These are phyloP conservation scores for Delphinapterus leucas DNA, from an alignment of 2,113 vertebrate genomes.

Conservation along the genomic window DNA sequence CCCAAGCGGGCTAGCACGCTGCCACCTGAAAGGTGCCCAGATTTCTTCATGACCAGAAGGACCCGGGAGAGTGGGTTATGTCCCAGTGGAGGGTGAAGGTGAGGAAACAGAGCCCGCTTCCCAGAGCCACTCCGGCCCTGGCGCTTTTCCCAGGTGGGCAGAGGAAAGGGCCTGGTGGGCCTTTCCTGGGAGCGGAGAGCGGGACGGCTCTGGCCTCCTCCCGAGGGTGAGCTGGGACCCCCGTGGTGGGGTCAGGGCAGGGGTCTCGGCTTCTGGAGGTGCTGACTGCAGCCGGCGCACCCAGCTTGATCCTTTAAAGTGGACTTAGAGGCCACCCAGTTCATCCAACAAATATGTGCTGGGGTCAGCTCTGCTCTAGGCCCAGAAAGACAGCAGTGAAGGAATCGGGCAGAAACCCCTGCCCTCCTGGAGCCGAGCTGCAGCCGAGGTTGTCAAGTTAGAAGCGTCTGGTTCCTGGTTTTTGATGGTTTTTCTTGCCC, in stretches of 20 bases:
- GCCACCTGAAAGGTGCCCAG: neutral
- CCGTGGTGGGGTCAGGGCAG: rapidly evolving
- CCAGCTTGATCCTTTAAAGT: neutral
- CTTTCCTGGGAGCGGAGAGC: neutral
- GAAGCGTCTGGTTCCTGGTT: rapidly evolving
- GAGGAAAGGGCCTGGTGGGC: neutral
- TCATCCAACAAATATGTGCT: neutral
- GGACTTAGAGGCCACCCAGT: rapidly evolving
- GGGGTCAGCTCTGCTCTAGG: neutral
- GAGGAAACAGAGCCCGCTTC: neutral
- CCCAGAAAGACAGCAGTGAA: neutral
- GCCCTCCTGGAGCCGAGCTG: neutral
- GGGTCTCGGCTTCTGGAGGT: neutral
- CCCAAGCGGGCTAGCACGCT: neutral
- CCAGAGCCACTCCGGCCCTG: neutral
- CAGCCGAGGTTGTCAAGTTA: rapidly evolving
- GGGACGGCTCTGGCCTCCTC: neutral
- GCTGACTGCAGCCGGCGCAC: no score
- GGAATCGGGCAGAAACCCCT: rapidly evolving
- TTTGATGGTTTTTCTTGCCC: neutral
- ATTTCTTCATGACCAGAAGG: neutral
- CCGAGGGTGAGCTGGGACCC: neutral
- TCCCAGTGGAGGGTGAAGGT: neutral
- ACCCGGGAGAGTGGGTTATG: neutral
- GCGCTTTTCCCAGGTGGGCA: neutral